A percentile compares a stretch with the other conserved stretches of the same genome.
phyloP scores from a whole-genome alignment of 2,888 invertebrate species.

The Eristalinus sepulchralis region DNA sequence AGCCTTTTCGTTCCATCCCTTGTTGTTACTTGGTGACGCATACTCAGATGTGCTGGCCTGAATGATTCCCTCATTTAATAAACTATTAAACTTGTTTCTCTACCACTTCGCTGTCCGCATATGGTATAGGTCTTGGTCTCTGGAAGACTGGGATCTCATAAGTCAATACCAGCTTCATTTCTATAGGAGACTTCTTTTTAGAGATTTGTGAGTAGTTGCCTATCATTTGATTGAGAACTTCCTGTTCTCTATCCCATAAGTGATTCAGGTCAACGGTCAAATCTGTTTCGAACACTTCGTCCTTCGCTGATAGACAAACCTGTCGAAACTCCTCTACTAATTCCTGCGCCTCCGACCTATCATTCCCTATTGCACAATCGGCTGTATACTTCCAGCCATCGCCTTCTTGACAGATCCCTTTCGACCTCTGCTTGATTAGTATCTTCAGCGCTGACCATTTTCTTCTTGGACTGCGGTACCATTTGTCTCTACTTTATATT shows the following conservation, averaged over 20 bases:
- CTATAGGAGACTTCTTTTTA: slow-evolving; percentile 1
- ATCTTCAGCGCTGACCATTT: background rate
- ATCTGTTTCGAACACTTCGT: background rate
- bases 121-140: background rate
- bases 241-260: background rate
- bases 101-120: background rate
- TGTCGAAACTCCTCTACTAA: background rate
- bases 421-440: background rate
- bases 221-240: background rate
- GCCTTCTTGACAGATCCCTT: background rate
- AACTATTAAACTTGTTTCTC: slow-evolving; percentile 72
- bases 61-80: no score
- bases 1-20: no score
- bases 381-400: background rate
- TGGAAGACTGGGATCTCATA: slow-evolving; percentile 26
- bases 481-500: background rate
- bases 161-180: slow-evolving; percentile 27
- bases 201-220: background rate
- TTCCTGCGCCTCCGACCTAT: background rate
- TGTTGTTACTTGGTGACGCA: no score
- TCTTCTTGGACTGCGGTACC: background rate
- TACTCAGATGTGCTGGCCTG: no score
- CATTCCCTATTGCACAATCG: background rate
- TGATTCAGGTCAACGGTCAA: background rate
- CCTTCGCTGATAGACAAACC: background rate